Evolutionary conservation across 2,797 vertebrate species (phyloP).

Genomic region (Nannoperca australis): DNA sequence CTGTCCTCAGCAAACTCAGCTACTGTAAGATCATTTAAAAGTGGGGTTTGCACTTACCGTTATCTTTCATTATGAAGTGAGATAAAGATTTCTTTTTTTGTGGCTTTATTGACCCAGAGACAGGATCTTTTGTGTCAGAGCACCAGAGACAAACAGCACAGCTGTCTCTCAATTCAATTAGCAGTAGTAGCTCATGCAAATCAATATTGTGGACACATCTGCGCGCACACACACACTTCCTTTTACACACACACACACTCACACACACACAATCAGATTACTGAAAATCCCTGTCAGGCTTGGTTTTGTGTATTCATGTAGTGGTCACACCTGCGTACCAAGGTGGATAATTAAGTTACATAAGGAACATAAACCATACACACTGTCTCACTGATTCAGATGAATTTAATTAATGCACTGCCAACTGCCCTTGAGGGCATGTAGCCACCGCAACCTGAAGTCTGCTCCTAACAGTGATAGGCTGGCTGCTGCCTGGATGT

Average conservation of each 20-base stretch:
- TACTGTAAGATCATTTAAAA: constrained; percentile 3
- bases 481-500: constrained; percentile 11
- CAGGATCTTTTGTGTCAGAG: constrained; percentile 6
- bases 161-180: constrained; percentile 62
- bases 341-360: constrained; percentile 28
- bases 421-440: constrained; percentile 33
- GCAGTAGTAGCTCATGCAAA: constrained; percentile 53
- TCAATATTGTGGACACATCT: constrained; percentile 51
- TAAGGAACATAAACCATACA: constrained; percentile 26
- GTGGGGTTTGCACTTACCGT: neutral
- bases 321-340: constrained; percentile 23
- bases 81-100: neutral
- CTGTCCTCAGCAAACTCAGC: neutral
- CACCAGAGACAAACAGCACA: constrained; percentile 18
- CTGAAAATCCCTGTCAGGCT: constrained; percentile 23
- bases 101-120: neutral
- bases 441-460: constrained; percentile 11
- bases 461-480: constrained; percentile 27
- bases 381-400: constrained; percentile 36
- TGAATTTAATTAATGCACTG: constrained; percentile 47
- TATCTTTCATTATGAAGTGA: constrained; percentile 6
- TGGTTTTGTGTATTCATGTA: constrained; percentile 14
- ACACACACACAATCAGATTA: constrained; percentile 50
- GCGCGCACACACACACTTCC: too few relatives aligned
- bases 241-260: neutral